Evolutionary conservation across 2,113 vertebrate species (phyloP).

Genomic region (Apaloderma vittatum): DNA sequence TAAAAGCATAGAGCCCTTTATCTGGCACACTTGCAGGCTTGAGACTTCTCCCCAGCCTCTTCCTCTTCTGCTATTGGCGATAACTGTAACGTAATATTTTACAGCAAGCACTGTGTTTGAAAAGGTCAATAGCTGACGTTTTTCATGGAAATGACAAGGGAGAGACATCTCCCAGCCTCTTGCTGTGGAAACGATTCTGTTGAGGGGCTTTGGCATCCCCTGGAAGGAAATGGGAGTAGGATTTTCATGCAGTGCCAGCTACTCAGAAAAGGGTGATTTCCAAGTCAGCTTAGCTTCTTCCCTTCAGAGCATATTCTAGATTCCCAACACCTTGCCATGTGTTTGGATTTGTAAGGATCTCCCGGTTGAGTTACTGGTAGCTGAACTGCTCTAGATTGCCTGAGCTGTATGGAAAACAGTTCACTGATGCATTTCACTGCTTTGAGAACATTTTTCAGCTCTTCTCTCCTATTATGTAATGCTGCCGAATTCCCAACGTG

Average conservation of each 20-base stretch:
- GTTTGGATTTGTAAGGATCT: neutral
- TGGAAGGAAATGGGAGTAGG: neutral
- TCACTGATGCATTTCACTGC: neutral
- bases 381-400: neutral
- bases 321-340: accelerated
- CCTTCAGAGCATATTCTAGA: neutral
- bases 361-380: neutral
- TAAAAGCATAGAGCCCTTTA: neutral
- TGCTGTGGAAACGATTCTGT: neutral
- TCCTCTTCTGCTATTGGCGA: neutral
- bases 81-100: neutral
- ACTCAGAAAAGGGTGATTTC: neutral
- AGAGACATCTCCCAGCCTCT: neutral
- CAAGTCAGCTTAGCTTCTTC: neutral
- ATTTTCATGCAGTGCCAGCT: neutral
- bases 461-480: accelerated
- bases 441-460: neutral
- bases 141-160: neutral
- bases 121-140: slow-evolving; percentile 34
- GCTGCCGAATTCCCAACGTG: neutral
- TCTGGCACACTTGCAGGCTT: neutral
- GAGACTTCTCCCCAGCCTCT: neutral
- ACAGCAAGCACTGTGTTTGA: neutral
- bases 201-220: neutral
- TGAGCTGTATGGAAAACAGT: neutral